Evolutionary conservation across 2,113 vertebrate species (phyloP).

Genomic region (Nicator chloris): DNA sequence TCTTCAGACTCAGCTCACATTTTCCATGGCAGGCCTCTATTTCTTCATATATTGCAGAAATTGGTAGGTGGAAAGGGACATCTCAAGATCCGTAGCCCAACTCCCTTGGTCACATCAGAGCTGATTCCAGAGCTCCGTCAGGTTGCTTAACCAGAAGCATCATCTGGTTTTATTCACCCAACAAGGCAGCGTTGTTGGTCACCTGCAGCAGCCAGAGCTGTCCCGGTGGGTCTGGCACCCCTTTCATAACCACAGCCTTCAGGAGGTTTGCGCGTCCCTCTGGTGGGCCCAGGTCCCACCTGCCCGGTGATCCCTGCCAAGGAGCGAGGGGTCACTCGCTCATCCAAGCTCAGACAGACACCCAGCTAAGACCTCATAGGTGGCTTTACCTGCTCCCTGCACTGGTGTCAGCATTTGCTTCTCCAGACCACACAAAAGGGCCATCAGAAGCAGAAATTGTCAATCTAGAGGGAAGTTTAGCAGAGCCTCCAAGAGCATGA

Average conservation of each 20-base stretch:
- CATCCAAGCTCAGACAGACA: neutral
- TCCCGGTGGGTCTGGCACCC: neutral
- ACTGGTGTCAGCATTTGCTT: accelerated
- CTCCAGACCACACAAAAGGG: neutral
- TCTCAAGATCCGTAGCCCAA: neutral
- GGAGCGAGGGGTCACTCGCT: accelerated
- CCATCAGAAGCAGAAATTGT: neutral
- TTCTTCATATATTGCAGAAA: neutral
- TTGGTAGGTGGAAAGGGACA: neutral
- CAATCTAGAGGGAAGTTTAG: neutral
- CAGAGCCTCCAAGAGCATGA: neutral
- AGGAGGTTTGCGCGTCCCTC: neutral
- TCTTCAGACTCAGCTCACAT: neutral
- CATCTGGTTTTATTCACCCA: neutral
- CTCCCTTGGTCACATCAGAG: neutral
- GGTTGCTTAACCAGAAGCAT: neutral
- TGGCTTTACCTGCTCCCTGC: neutral
- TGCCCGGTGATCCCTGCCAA: accelerated
- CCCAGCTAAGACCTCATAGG: neutral
- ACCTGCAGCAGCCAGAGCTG: neutral
- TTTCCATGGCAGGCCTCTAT: neutral
- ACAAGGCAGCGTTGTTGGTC: accelerated
- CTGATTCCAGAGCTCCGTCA: neutral
- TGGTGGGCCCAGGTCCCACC: neutral
- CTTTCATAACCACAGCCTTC: neutral